These are phyloP conservation scores for Leptopilina clavipes DNA, from an alignment of 1,140 invertebrate genomes.

Conservation along the genomic window DNA sequence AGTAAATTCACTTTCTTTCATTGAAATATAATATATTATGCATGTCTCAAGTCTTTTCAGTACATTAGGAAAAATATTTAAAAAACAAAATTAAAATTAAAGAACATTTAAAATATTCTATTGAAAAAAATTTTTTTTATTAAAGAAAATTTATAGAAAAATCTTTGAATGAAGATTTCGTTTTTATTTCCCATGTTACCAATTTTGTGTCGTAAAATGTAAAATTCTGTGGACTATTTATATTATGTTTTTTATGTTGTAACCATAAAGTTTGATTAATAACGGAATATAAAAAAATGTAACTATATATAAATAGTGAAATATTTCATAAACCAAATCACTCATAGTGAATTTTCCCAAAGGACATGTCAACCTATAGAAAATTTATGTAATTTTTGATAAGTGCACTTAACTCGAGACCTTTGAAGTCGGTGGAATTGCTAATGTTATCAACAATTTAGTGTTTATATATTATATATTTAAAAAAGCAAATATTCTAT, in stretches of 20 bases:
- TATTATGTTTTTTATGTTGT: background rate
- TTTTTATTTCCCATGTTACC: too few species aligned
- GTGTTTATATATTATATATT: background rate
- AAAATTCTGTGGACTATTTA: too few species aligned
- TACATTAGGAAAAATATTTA: background rate
- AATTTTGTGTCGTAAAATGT: too few species aligned
- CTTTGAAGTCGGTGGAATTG: constrained; percentile 10
- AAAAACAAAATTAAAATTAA: background rate
- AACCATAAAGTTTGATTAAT: constrained; percentile 1
- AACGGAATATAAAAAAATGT: background rate
- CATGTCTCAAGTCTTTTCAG: too few species aligned
- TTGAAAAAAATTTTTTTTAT: too few species aligned
- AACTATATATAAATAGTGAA: background rate
- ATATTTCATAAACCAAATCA: background rate
- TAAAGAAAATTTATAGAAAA: too few species aligned
- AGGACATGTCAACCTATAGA: background rate
- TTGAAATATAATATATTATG: too few species aligned
- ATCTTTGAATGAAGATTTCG: too few species aligned
- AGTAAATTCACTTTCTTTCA: background rate
- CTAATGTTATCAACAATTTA: background rate
- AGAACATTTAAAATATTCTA: background rate
- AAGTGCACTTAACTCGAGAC: constrained; percentile 2
- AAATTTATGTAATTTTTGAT: constrained; percentile 33
- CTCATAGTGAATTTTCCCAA: constrained; percentile 3
- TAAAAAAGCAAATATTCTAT: background rate